Evolutionary conservation across 2,888 invertebrate genomes (phyloP), one percentile per base, ranked within the genome.

Genomic region (Pseudanteris insignis): DNA sequence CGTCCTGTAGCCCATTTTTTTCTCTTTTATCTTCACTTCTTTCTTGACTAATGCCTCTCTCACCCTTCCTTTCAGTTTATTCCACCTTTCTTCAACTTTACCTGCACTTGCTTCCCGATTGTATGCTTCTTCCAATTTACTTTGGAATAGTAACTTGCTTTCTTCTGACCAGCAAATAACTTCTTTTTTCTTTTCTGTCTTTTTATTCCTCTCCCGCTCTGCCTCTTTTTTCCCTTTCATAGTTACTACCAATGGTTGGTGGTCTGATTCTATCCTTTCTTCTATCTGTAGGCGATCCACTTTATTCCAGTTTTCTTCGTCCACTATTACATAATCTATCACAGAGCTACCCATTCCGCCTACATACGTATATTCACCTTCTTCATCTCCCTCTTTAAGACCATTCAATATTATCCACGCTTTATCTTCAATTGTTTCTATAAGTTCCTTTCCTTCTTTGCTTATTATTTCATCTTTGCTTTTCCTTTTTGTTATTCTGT

Each of bases 161-260:
- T 46, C 47, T 41, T 44, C 44, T 11, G 47, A 25, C 1, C 10
- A 18, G 47, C 47, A 30, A 1, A 7, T 14, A 5, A 37, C 1
- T 24, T 28, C 8, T 13, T 36, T 12, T n/a, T 18, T 11, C 13
- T 12, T 37, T 37, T 34, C 6, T 41, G 44, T 10, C 8, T 9
- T 12, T 11, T 25, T 25, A 18, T 37, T 12, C 33, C 41, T 43
- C 21, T 21, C 32, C 2, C 28, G 12, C 21, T 7, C 21, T 37
- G 40, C 28, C 2, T 21, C 32, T 44, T 2, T 15, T 29, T 14
- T 50, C 0, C n/a, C 48, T 25, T 37, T 18, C 34, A 26, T n/a
- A 8, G 13, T 14, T 14, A 57, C 24, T 3, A 14, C 12, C 14
- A 63, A 8, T 2, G 26, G 26, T n/a, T 2, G 6, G 8, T 26